Evolutionary conservation across 2,888 invertebrate species (phyloP), one percentile per base, ranked within the genome.

Genomic region (Ophioninae sp.): DNA sequence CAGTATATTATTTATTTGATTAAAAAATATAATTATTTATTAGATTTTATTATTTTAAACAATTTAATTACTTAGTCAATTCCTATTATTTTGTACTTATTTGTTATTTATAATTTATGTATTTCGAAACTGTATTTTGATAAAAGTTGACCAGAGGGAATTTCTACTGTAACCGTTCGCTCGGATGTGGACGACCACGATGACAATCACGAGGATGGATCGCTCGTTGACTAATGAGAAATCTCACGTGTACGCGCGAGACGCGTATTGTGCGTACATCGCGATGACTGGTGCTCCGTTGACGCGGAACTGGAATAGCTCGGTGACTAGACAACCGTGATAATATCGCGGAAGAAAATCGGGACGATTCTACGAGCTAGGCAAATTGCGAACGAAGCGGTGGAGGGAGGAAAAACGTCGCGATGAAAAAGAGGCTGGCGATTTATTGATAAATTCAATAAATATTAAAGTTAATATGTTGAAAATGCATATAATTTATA

Each of bases 141-240:
- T 2, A 2, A 30, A 30, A 30, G 30, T 30, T 10, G 17, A 3
- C 51, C 6, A 3, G 51, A 51, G 51, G 51, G 51, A 58, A 30
- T 68, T 63, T 64, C 63, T 22, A 73, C 71, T 73, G 67, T 74
- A 74, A 58, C 41, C 44, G 30, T 59, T 51, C 37, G 65, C 59
- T 37, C 22, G 30, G 71, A 8, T 61, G 41, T 17, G 51, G 17
- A 51, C 51, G 17, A 51, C 76, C 39, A 76, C 80, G 58, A 72
- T 56, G 63, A 58, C 63, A 37, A 59, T 44, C 61, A 51, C 65
- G 74, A 88, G 90, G 89, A 89, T 89, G 89, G 90, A 91, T 91
- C 90, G 89, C 90, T 88, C 88, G 85, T 86, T 90, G 90, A 90
- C 91, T 90, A 91, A 91, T 91, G 90, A 91, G 91, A 87, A 89